Evolutionary conservation across 30 jellyfish, hydroid and myxozoan genomes (phyloP), one percentile per base, ranked within the genome.

Genomic region (Chrysaora quinquecirrha): DNA sequence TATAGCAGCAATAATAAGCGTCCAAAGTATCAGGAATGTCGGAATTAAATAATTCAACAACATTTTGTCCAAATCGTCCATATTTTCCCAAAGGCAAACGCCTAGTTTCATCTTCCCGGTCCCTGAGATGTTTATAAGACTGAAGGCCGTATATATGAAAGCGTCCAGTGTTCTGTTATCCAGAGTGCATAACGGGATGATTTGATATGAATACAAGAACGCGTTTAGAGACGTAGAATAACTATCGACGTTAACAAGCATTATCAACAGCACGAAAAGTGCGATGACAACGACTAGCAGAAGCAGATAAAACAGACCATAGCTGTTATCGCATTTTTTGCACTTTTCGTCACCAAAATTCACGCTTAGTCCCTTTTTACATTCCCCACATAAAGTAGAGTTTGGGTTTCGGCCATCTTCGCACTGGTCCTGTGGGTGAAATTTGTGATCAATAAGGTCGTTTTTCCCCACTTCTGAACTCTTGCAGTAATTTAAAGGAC

Each of bases 141-240:
- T 88, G 32, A 54, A 80, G 30, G 80, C 75, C 4, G 61, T n/a
- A 11, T 64, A 33, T 3, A 84, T 84, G 48, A 89, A 89, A 11
- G 25, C 14, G 38, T 84, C 93, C 20, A 73, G 62, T 25, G 31
- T 43, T 14, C 82, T 69, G 30, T 77, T 75, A 28, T 83, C 90
- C 11, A 66, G 83, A 1, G 83, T 52, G 27, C 91, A 56, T 84
- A 90, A 48, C 2, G 84, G 64, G 24, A 90, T 61, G 24, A 72
- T 73, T 71, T 90, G 97, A 66, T 84, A 90, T 12, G 94, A 90
- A 58, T 76, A 90, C 34, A 90, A 43, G 63, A 76, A 76, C 0
- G 93, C 97, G 70, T 90, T 90, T 32, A 90, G 80, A 25, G 91
- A 90, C 14, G 88, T 71, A 1, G 97, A 89, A 62, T 73, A 90